Evolutionary conservation across 2,888 invertebrate genomes (phyloP).

Genomic region (Fragum whitleyi): DNA sequence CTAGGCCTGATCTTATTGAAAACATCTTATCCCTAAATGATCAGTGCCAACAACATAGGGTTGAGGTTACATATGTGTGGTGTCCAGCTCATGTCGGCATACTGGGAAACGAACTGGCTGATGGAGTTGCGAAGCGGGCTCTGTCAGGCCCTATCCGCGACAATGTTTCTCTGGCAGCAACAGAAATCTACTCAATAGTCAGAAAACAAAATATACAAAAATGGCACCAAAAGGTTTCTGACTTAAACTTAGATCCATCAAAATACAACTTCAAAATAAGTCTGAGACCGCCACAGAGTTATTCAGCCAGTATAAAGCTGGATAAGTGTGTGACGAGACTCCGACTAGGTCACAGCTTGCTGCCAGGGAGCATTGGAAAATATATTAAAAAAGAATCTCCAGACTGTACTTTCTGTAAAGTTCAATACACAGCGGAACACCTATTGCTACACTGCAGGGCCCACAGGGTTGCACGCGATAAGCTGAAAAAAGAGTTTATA

Average conservation of each 20-base stretch:
- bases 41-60: background rate
- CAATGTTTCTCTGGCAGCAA: background rate
- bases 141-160: background rate
- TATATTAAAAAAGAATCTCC: background rate
- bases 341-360: background rate
- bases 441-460: background rate
- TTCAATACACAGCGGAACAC: background rate
- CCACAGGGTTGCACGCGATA: background rate
- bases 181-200: background rate
- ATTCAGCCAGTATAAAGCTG: background rate
- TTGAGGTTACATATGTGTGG: conserved; percentile 7
- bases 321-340: conserved; percentile 15
- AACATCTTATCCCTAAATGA: conserved; percentile 8
- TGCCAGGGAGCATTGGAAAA: conserved; percentile 2
- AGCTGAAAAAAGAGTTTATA: background rate
- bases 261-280: background rate
- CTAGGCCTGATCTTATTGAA: conserved; percentile 15
- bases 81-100: conserved; percentile 34
- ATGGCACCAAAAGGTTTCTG: background rate
- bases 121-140: conserved; percentile 3
- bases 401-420: background rate
- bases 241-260: too few relatives aligned
- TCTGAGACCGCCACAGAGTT: background rate
- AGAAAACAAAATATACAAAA: background rate
- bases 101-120: conserved; percentile 28